phyloP scores from a whole-genome alignment of 2,113 vertebrate species.

The Coturnix japonica region DNA sequence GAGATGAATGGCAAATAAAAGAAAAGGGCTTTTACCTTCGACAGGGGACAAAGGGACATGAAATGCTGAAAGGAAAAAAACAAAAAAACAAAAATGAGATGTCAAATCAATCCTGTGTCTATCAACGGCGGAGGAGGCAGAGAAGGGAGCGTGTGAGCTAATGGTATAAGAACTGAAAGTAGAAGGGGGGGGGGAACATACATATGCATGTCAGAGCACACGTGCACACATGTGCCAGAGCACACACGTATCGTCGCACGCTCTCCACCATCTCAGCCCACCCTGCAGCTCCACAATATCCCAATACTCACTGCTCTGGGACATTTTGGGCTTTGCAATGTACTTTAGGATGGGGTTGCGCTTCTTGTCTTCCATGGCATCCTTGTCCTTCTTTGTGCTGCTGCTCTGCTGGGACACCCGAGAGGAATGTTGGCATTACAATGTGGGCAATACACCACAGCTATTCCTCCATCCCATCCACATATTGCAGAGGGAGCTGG shows the following conservation, averaged over 20 bases:
- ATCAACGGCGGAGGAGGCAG: not conserved
- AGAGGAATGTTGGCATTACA: not conserved
- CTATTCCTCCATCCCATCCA: not conserved
- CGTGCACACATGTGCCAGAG: not conserved
- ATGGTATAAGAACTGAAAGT: conserved; percentile 25
- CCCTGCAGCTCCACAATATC: not conserved
- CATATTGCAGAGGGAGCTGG: not conserved
- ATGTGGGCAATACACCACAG: accelerated
- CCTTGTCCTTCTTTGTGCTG: conserved; percentile 86
- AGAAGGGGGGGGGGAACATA: not conserved
- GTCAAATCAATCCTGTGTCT: conserved; percentile 52
- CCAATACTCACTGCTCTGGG: conserved; percentile 89
- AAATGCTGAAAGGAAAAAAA: conserved; percentile 79
- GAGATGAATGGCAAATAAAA: not conserved
- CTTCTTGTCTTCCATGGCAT: conserved; percentile 86
- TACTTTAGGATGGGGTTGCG: conserved; percentile 95
- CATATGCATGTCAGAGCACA: no score
- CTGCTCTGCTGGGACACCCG: conserved; percentile 79
- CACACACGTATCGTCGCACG: no score
- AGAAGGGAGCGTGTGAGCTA: not conserved
- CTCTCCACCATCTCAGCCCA: not conserved
- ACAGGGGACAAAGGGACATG: conserved; percentile 82
- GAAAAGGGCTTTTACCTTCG: conserved; percentile 78
- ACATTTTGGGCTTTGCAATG: conserved; percentile 89
- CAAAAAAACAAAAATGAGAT: conserved; percentile 69